phyloP scores from a whole-genome alignment of 2,113 vertebrate genomes.

The Ceuthmochares aereus region DNA sequence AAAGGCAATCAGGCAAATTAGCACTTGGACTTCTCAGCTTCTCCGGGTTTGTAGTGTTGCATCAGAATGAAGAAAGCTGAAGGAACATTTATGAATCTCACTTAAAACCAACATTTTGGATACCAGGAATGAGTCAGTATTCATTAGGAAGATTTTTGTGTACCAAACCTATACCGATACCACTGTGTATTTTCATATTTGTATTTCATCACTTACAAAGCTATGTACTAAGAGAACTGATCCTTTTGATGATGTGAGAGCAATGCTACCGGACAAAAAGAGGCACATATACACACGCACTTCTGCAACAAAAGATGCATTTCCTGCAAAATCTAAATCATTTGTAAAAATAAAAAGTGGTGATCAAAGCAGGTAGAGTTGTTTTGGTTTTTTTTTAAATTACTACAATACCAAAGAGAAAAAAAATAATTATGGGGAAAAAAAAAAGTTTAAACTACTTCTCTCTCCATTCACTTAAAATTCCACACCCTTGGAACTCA shows the following conservation, averaged over 20 bases:
- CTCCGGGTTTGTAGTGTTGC: not conserved
- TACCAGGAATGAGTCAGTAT: not conserved
- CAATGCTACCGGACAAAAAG: not conserved
- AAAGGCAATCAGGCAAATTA: not conserved
- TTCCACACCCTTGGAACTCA: not conserved
- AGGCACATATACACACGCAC: not conserved
- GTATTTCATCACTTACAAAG: not conserved
- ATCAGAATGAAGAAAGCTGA: not conserved
- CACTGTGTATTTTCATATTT: not conserved
- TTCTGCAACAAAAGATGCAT: not conserved
- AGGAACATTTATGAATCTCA: not conserved
- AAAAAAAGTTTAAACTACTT: not conserved
- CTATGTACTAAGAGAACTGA: not conserved
- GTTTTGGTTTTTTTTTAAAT: not conserved
- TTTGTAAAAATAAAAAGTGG: not conserved
- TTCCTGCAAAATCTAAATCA: not conserved
- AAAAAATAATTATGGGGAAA: fast-evolving
- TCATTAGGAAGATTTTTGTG: not conserved
- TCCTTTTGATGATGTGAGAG: not conserved
- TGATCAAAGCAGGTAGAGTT: not conserved
- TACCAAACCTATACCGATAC: not conserved
- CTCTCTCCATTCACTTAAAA: not conserved
- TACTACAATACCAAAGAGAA: not conserved
- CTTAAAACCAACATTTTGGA: not conserved
- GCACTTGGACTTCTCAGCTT: not conserved